Base-by-base conservation (phyloP, 2,888 invertebrate species). In the Tinea semifulvella region DNA sequence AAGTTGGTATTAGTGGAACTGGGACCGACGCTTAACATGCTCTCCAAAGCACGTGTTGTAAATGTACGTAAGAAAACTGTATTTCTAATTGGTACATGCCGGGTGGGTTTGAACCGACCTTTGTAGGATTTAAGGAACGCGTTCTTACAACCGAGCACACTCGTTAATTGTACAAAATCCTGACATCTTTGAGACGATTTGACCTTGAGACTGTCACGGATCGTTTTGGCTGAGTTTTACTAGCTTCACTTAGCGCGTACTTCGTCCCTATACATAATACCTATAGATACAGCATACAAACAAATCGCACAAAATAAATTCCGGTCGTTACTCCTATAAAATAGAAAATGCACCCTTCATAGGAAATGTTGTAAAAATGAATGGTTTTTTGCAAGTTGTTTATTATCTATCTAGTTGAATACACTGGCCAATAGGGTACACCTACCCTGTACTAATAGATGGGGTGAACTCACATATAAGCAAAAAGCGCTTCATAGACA, bases 401-500 rank as follows among this genome's bases (percentile, higher is more conserved):
- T 42, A 42, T 22, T 6, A 17, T 14, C 11, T 14, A 31, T 31
- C 31, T 31, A 8, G 42, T 16, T 19, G 43, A 31, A 43, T 25
- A 8, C 7, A 13, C 28, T 18, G 31, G 28, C 43, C 31, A 43
- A 28, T 31, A 28, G 31, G n/a, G n/a, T n/a, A n/a, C 17, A 31
- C 10, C 18, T 6, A 11, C 27, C 4, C 18, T 27, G 2, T 10
- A 13, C 19, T 18, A 16, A 16, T 43, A 43, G 43, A 43, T 43
- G 31, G 43, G 43, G 43, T 31, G n/a, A 11, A 2, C 13, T 43
- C 13, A 8, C 7, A 18, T 11, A n/a, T 2, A 17, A 43, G 43
- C 43, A 3, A 10, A 31, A 18, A 43, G 31, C 31, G 43, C 28
- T 43, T 43, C 43, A 43, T 43, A 43, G 43, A 43, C 31, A 13